A percentile compares a stretch with the other conserved stretches of the same genome.
These are phyloP conservation scores for Plagodis pulveraria DNA, from an alignment of 2,888 invertebrate genomes.

Conservation along the genomic window DNA sequence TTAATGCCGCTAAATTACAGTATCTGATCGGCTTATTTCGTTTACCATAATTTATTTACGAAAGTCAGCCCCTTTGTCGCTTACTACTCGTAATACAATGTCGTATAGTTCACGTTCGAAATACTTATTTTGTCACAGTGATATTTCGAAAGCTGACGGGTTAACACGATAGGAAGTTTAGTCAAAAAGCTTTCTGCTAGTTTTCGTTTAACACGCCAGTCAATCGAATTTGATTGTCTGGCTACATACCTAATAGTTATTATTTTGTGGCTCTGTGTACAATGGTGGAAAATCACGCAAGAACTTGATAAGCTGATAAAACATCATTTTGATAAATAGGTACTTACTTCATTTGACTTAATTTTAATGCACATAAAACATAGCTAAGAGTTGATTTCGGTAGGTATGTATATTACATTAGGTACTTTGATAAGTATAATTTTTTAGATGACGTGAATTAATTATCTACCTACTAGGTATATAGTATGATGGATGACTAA, in stretches of 20 bases:
- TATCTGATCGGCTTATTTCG: slow-evolving; percentile 32
- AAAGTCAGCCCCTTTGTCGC: slow-evolving; percentile 41
- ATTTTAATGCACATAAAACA: too few species aligned
- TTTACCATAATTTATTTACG: slow-evolving; percentile 35
- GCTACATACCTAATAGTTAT: not conserved
- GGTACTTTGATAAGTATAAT: too few species aligned
- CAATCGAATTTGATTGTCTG: slow-evolving; percentile 6
- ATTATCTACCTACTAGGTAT: not conserved
- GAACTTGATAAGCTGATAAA: too few species aligned
- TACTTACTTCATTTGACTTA: too few species aligned
- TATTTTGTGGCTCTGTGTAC: too few species aligned
- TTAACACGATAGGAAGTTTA: slow-evolving; percentile 52
- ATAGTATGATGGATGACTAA: not conserved
- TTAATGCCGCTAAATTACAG: slow-evolving; percentile 20
- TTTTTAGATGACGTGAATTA: not conserved
- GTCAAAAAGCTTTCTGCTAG: slow-evolving; percentile 26
- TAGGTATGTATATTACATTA: too few species aligned
- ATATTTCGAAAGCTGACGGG: slow-evolving; percentile 58
- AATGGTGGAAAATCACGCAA: slow-evolving; percentile 6
- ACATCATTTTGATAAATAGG: not conserved
- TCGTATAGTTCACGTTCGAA: slow-evolving; percentile 44
- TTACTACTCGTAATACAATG: slow-evolving; percentile 30
- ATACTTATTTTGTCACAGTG: slow-evolving; percentile 64
- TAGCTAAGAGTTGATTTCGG: not conserved
- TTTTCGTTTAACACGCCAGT: slow-evolving; percentile 31